Base-by-base conservation (phyloP, 1,140 invertebrate genomes). In the Brachionus plicatilis region DNA sequence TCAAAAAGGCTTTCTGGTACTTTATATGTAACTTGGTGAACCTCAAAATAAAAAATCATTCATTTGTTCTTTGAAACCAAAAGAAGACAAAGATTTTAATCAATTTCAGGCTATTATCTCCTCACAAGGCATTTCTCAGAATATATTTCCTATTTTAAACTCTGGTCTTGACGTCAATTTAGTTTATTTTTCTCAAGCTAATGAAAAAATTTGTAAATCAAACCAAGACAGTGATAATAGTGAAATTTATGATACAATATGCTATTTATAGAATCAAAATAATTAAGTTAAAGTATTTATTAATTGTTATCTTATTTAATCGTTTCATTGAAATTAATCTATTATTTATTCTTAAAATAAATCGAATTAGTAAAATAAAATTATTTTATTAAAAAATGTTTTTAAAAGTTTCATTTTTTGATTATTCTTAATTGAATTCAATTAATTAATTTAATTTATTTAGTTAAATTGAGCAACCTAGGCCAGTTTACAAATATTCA, bases 21-120 rank as follows among this genome's bases (percentile, higher is more conserved):
- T 75, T 9, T 75, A 45, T 24, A 75, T 75, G 70, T 43, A 75
- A 75, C 70, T 75, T 75, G 70, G 43, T 72, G 68, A 47, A 20
- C 12, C 70, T 17, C 17, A 45, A 45, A 29, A n/a, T n/a, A 75
- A 47, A 75, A 5, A 20, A 17, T 1, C 43, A 47, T n/a, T 45
- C 17, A 75, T 45, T 6, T 8, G 7, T 45, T 20, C 3, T 20
- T 1, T 20, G 4, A 20, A 12, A 20, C 24, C 43, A 29, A 75
- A 43, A 45, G 37, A 75, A 24, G 14, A 43, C 11, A 29, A 1
- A 12, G 6, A 27, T 24, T 17, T 27, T 20, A 27, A 45, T 75
- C 8, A 43, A 14, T 20, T 20, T 45, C 70, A 75, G 45, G 41
- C 70, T 11, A 47, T 75, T 3, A 75, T 75, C 45, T 75, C 47